Evolutionary conservation across 1,140 invertebrate species (phyloP).

Genomic region (Dreissena polymorpha): DNA sequence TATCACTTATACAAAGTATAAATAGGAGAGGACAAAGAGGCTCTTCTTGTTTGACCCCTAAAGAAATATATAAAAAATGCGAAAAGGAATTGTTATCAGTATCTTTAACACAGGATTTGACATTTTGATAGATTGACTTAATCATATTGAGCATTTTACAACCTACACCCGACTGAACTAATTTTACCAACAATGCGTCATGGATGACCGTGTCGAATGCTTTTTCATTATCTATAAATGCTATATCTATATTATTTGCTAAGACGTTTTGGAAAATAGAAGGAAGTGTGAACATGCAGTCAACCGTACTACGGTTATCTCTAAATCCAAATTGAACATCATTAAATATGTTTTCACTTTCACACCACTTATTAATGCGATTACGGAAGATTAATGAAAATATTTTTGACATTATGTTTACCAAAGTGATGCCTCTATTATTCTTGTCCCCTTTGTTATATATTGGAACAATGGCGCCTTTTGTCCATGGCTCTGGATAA

Average conservation of each 20-base stretch:
- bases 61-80: slow-evolving; percentile 13
- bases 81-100: neutral
- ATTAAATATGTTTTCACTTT: slow-evolving; percentile 8
- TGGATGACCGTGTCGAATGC: slow-evolving; percentile 31
- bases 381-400: slow-evolving; percentile 25
- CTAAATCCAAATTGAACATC: slow-evolving; percentile 41
- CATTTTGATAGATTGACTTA: slow-evolving; percentile 32
- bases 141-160: slow-evolving; percentile 31
- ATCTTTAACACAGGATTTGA: slow-evolving; percentile 20
- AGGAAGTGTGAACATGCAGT: slow-evolving; percentile 38
- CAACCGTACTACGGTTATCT: slow-evolving; percentile 8
- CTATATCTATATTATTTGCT: no score
- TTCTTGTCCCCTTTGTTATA: slow-evolving; percentile 20
- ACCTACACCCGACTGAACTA: slow-evolving; percentile 19
- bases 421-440: slow-evolving; percentile 29
- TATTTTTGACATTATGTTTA: slow-evolving; percentile 30
- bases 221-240: no score
- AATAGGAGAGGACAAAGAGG: slow-evolving; percentile 11
- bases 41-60: slow-evolving; percentile 20
- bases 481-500: slow-evolving; percentile 23
- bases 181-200: slow-evolving; percentile 27
- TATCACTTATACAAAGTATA: slow-evolving; percentile 20
- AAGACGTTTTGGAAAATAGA: slow-evolving; percentile 35
- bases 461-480: slow-evolving; percentile 24
- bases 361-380: slow-evolving; percentile 33